Percentiles rank a stretch among this genome's conserved stretches.
phyloP scores from a whole-genome alignment of 2,797 vertebrate genomes.

The Aythya fuligula region DNA sequence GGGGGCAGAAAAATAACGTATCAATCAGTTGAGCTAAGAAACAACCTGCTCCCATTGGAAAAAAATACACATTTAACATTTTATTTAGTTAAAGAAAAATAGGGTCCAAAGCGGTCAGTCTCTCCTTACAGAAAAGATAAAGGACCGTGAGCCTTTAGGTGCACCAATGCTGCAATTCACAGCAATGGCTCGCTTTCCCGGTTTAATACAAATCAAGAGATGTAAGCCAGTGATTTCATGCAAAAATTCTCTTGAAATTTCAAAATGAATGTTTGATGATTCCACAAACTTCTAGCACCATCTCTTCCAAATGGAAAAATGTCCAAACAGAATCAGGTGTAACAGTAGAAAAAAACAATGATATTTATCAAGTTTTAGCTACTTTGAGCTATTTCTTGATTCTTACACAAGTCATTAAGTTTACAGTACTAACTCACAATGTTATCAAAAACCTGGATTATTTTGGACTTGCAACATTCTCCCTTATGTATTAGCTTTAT shows the following conservation, averaged over 20 bases:
- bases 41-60: neutral
- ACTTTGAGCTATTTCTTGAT: neutral
- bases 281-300: neutral
- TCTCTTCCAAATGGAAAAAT: neutral
- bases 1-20: neutral
- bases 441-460: neutral
- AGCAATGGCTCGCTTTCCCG: neutral
- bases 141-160: rapidly evolving
- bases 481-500: neutral
- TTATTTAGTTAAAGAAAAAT: neutral
- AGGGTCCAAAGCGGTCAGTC: neutral
- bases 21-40: neutral
- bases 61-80: neutral
- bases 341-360: neutral
- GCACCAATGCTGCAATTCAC: neutral
- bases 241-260: neutral
- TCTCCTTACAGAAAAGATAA: neutral
- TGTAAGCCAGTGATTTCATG: neutral
- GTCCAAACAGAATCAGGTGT: neutral
- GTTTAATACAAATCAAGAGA: neutral
- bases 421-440: neutral
- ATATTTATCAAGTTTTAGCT: neutral
- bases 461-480: neutral
- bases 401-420: neutral
- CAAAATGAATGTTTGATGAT: neutral